Base-by-base conservation (phyloP, 2,888 invertebrate species). In the Apotomis betuletana region DNA sequence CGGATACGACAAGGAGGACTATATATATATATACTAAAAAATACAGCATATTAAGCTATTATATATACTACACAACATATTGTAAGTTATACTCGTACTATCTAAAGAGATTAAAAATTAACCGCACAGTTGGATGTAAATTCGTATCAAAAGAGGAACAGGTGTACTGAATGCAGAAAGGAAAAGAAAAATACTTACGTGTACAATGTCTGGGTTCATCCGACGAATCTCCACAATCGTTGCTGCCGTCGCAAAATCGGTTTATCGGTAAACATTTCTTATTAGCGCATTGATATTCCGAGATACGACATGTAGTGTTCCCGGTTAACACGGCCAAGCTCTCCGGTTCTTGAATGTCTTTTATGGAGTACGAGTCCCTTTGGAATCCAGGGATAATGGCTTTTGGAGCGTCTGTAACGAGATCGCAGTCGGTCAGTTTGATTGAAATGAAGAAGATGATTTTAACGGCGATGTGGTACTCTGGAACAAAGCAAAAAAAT, bases 191-290 rank as follows among this genome's bases (percentile, higher is more conserved):
- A 15, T 15, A 96, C 97, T 96, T 90, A 97, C 97, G 96, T 87
- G 97, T 96, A 85, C 97, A 97, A 89, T 96, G 96, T 80, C 96
- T 94, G 15, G 96, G 96, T 83, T 97, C 97, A 84, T 97, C 97
- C 44, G 96, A 96, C 4, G 95, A 95, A 84, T 97, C 97, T 0
- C 96, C 96, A 81, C 97, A 97, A 84, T 97, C 96, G 86, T 97
- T 96, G 77, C 94, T 93, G 77, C 96, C 96, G 86, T 97, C 96
- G 89, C 97, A 97, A 87, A 95, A 97, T 85, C 95, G 94, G 89
- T 96, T 97, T 77, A 96, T 94, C 54, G 94, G 93, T 74, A 96
- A 91, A 83, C 96, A 96, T 79, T 94, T 94, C 77, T 95, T 95
- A 87, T 95, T 96, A 71, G 91, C 88, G 83, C 96, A 96, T 77